These are phyloP conservation scores for Dioctria linearis DNA, from an alignment of 2,888 invertebrate species.

Conservation along the genomic window DNA sequence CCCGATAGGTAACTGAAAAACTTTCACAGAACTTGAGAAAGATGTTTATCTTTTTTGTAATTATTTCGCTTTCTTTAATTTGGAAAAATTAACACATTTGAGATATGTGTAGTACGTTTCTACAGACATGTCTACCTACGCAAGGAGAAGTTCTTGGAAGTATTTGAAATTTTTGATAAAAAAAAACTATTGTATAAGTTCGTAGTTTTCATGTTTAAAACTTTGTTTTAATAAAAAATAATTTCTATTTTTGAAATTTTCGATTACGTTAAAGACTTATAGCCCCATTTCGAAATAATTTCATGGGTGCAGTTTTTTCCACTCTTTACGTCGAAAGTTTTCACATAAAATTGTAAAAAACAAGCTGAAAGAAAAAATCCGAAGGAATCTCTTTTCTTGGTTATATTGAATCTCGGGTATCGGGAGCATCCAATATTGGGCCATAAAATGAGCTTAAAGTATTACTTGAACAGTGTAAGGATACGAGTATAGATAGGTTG, in stretches of 20 bases:
- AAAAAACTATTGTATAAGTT: background rate
- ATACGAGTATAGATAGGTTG: conserved; percentile 30
- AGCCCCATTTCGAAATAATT: conserved; percentile 47
- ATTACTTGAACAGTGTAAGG: conserved; percentile 62
- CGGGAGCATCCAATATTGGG: conserved; percentile 64
- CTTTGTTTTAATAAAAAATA: background rate
- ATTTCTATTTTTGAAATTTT: background rate
- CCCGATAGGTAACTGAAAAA: background rate
- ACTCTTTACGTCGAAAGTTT: conserved; percentile 35
- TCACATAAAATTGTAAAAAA: conserved; percentile 45
- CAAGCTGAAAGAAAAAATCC: conserved; percentile 12
- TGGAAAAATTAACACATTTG: background rate
- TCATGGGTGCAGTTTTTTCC: conserved; percentile 29
- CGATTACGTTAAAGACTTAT: conserved; percentile 46
- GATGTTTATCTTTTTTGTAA: background rate
- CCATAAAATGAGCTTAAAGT: conserved; percentile 70
- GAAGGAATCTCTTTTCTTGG: conserved; percentile 26
- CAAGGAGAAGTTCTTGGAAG: background rate
- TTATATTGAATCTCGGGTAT: conserved; percentile 50
- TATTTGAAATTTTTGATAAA: background rate
- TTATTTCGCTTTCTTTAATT: background rate
- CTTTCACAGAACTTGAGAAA: background rate
- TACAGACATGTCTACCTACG: background rate
- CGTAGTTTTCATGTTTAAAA: background rate
- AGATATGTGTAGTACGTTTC: background rate